Evolutionary conservation across 2,797 vertebrate species (phyloP), one percentile per base, ranked within the genome.

Genomic region (Alfaro cultratus): DNA sequence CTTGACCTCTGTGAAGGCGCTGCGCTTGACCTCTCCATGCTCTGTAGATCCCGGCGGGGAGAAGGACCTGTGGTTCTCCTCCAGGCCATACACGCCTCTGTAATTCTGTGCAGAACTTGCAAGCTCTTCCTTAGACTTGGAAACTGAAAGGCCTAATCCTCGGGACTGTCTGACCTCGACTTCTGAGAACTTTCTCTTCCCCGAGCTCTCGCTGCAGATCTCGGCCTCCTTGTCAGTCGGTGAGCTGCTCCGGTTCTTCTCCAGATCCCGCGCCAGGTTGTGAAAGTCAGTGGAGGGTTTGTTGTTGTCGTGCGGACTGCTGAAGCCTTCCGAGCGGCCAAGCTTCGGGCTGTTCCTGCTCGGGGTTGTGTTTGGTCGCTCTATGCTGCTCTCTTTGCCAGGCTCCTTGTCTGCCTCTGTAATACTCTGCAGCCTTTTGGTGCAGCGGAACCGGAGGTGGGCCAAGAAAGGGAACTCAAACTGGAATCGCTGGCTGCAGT

Each of bases 211-310:
- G 79, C 93, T 92, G 91, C 96, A 83, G 89, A 96, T 96, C 87
- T 97, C 97, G 0, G 96, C 96, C 88, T 97, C 97, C 93, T 94
- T 96, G 90, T 95, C 95, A 34, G 95, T 95, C 1, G 95, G 90
- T 0, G 95, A 94, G 74, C 96, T 95, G 74, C 93, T 96, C 79
- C 95, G 92, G 83, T 93, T 96, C 92, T 98, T 98, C 74, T 99
- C 98, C 85, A 99, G 93, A 87, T 99, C 98, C 74, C 98, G 89
- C 60, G 98, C 98, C 82, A 99, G 92, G 92, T 99, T 99, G 72
- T 99, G 98, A 87, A 99, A 99, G 95, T 99, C 98, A 64, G 97
- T 99, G 80, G 97, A 97, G 2, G 98, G 98, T 87, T 98, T 99
- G 82, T 81, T 95, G 76, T 9, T 49, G 77, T 97, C 96, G 83